These are phyloP conservation scores for Sepiola atlantica DNA, from an alignment of 2,888 invertebrate genomes.

Conservation along the genomic window DNA sequence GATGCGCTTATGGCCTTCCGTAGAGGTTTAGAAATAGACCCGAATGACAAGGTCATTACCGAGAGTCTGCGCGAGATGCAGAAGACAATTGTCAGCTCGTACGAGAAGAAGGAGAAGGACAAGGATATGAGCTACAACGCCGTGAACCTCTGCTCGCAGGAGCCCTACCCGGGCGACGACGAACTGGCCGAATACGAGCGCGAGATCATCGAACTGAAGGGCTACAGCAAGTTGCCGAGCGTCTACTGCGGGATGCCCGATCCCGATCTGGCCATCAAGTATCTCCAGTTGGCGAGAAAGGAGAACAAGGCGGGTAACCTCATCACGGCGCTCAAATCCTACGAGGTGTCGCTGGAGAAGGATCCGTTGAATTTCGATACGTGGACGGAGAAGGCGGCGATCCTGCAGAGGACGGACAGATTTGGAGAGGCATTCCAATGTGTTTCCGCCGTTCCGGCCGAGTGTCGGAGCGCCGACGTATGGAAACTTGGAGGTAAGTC, in stretches of 20 bases:
- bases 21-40: conserved; percentile 57
- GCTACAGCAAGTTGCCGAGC: conserved; percentile 32
- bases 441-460: conserved; percentile 53
- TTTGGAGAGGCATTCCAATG: conserved; percentile 57
- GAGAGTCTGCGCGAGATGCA: conserved; percentile 56
- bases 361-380: conserved; percentile 55
- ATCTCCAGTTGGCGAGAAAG: conserved; percentile 37
- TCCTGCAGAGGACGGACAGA: conserved; percentile 54
- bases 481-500: conserved; percentile 60
- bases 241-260: conserved; percentile 32
- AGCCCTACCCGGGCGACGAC: conserved; percentile 60
- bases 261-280: background rate
- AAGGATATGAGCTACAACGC: conserved; percentile 56
- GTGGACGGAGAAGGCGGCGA: conserved; percentile 55
- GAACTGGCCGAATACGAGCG: conserved; percentile 55
- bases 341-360: conserved; percentile 51
- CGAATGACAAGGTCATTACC: conserved; percentile 54
- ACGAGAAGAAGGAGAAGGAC: conserved; percentile 51
- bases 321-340: conserved; percentile 47
- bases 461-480: conserved; percentile 51
- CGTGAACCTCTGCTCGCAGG: conserved; percentile 58
- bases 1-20: conserved; percentile 55
- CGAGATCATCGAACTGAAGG: conserved; percentile 53
- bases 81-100: conserved; percentile 53
- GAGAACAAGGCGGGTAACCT: conserved; percentile 48